Evolutionary conservation across 2,797 vertebrate species (phyloP).

Genomic region (Notolepis coatsorum): DNA sequence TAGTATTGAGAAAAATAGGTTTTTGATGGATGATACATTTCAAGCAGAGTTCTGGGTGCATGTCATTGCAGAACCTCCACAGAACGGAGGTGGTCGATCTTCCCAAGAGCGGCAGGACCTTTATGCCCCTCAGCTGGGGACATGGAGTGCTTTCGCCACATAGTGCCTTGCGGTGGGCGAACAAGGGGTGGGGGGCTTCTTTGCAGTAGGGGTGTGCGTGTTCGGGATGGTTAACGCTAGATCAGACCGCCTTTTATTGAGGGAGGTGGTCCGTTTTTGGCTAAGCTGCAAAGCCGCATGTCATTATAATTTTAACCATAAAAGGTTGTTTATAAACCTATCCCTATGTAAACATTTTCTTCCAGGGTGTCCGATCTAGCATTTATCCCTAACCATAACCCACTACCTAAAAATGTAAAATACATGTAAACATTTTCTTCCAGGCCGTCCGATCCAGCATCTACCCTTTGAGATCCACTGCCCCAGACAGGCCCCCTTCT

Average conservation of each 20-base stretch:
- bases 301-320: no score
- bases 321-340: no score
- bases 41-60: constrained; percentile 49
- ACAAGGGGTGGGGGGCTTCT: constrained; percentile 4
- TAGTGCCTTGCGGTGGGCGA: constrained; percentile 45
- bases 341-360: no score
- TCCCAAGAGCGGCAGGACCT: constrained; percentile 29
- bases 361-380: no score
- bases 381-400: no score
- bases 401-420: no score
- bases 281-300: no score
- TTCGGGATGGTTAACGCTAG: constrained; percentile 62
- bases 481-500: constrained; percentile 31
- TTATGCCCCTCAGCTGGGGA: constrained; percentile 60
- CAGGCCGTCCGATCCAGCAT: no score
- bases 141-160: constrained; percentile 54
- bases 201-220: constrained; percentile 16
- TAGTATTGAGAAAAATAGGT: constrained; percentile 41
- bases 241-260: no score
- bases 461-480: constrained; percentile 5
- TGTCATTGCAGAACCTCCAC: constrained; percentile 34
- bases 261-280: no score
- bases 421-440: no score
- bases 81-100: constrained; percentile 40
- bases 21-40: constrained; percentile 50